phyloP scores from a whole-genome alignment of 2,113 vertebrate species.

The Leucosticte australis region DNA sequence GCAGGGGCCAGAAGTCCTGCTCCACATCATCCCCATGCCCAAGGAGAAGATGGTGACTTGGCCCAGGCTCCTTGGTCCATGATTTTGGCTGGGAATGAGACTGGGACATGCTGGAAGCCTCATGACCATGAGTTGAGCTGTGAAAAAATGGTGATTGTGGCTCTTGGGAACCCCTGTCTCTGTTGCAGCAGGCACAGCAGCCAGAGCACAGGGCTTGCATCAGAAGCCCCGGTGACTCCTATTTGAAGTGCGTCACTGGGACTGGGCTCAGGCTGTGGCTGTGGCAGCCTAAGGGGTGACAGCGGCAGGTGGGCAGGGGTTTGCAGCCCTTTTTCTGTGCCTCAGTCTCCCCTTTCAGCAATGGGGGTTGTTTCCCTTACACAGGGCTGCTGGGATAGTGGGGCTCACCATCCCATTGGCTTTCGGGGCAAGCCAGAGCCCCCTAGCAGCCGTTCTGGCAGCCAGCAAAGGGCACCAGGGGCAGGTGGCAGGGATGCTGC shows the following conservation, averaged over 20 bases:
- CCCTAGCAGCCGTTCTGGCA: background rate
- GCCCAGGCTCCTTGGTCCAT: background rate
- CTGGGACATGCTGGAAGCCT: background rate
- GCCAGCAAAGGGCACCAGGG: fast-evolving
- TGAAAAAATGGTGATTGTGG: background rate
- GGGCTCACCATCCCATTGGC: fast-evolving
- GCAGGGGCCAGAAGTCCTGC: background rate
- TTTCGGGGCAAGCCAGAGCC: fast-evolving
- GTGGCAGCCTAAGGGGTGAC: background rate
- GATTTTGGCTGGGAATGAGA: background rate
- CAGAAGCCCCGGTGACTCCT: background rate
- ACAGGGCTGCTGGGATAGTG: background rate
- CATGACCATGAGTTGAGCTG: background rate
- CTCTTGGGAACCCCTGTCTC: background rate
- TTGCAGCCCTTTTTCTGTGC: background rate
- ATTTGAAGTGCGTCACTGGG: fast-evolving
- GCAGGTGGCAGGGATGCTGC: background rate
- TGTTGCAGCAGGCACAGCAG: background rate
- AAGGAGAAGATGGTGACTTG: background rate
- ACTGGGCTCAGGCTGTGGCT: background rate
- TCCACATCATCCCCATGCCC: background rate
- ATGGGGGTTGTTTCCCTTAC: background rate
- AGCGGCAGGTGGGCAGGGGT: background rate
- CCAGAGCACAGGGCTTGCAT: background rate
- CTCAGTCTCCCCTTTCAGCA: background rate